phyloP scores from a whole-genome alignment of 2,888 invertebrate species.

The Monoplex corrugatus region DNA sequence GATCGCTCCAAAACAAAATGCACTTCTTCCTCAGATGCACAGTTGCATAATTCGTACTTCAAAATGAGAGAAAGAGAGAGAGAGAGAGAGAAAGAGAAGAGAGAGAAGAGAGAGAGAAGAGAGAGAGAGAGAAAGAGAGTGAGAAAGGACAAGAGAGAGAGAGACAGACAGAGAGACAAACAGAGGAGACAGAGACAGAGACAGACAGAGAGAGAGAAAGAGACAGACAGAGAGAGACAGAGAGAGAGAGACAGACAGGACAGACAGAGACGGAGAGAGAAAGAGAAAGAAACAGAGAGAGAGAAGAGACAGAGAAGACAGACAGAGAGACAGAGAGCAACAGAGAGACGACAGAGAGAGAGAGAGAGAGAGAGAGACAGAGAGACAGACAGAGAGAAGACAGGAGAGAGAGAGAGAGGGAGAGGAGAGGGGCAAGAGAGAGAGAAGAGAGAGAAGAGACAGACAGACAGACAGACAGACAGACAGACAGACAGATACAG shows the following conservation, averaged over 20 bases:
- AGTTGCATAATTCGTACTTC: too few species aligned
- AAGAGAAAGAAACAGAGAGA: too few species aligned
- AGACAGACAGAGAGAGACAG: background rate
- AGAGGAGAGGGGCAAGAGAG: too few species aligned
- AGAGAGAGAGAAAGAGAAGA: background rate
- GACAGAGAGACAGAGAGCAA: background rate
- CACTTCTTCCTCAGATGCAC: too few species aligned
- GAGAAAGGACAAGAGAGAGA: background rate
- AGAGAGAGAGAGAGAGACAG: constrained; percentile 32
- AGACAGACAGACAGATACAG: too few species aligned
- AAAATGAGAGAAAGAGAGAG: background rate
- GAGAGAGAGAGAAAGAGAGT: background rate
- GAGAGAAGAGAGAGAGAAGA: background rate
- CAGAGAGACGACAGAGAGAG: background rate
- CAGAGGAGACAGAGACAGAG: background rate
- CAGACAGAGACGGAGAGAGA: too few species aligned
- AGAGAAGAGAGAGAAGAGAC: too few species aligned
- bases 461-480: too few species aligned
- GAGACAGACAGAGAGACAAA: background rate
- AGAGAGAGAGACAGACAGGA: background rate
- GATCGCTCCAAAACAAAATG: too few species aligned
- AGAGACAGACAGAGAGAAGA: too few species aligned
- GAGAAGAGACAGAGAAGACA: background rate
- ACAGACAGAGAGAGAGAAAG: background rate
- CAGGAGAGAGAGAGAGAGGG: too few species aligned